Evolutionary conservation across 2,888 invertebrate genomes (phyloP).

Genomic region (Chymomyza fuscimana): DNA sequence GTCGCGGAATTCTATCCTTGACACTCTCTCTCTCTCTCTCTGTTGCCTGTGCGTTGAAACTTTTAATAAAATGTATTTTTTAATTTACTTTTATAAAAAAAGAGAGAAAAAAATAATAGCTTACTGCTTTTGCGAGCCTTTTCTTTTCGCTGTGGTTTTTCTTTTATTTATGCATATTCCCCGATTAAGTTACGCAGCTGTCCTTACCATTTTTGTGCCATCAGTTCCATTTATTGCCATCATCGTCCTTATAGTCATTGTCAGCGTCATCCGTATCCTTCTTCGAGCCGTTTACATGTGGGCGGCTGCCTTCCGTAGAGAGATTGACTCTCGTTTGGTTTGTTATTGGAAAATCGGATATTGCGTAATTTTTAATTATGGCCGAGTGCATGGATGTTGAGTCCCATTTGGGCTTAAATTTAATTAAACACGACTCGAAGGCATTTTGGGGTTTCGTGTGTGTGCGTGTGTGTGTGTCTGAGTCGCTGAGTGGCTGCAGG

Average conservation of each 20-base stretch:
- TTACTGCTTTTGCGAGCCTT: slow-evolving; percentile 13
- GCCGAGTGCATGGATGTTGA: slow-evolving; percentile 48
- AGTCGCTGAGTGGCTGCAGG: slow-evolving; percentile 1
- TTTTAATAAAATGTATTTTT: slow-evolving; percentile 34
- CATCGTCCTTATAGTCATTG: not conserved
- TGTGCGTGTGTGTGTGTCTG: no score
- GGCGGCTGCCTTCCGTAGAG: not conserved
- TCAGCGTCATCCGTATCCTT: slow-evolving; percentile 1
- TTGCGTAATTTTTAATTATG: slow-evolving; percentile 60
- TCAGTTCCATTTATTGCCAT: slow-evolving; percentile 9
- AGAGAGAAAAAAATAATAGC: not conserved
- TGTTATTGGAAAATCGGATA: slow-evolving; percentile 60
- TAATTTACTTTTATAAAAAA: slow-evolving; percentile 37
- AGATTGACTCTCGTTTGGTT: slow-evolving; percentile 8
- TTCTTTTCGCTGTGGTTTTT: slow-evolving; percentile 29
- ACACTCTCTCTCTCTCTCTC: not conserved
- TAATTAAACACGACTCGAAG: slow-evolving; percentile 40
- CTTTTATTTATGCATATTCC: slow-evolving; percentile 45
- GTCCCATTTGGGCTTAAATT: slow-evolving; percentile 49
- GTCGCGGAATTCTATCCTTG: not conserved
- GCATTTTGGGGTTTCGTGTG: not conserved
- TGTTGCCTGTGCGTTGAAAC: not conserved
- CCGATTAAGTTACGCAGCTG: slow-evolving; percentile 62
- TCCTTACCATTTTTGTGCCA: slow-evolving; percentile 12
- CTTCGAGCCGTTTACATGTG: not conserved